phyloP scores from a whole-genome alignment of 1,140 invertebrate genomes.

The Drosophila kanapiae region DNA sequence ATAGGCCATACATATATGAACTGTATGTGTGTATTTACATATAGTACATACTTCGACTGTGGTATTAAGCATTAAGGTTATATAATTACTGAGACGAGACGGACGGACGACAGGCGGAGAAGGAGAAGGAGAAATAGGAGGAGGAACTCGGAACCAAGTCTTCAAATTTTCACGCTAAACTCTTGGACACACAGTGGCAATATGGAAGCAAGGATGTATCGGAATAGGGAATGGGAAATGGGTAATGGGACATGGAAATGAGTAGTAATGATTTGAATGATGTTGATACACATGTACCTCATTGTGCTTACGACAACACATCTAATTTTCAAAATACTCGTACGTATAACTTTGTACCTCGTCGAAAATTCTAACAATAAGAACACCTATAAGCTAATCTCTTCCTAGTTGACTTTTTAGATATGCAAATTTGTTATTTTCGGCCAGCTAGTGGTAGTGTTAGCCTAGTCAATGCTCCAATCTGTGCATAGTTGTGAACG shows the following conservation, averaged over 20 bases:
- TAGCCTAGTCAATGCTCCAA: constrained; percentile 41
- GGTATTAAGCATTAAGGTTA: constrained; percentile 85
- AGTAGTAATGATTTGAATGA: constrained; percentile 66
- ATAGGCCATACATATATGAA: constrained; percentile 54
- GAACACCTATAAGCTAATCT: constrained; percentile 62
- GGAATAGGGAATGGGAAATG: too few relatives aligned
- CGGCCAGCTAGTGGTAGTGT: constrained; percentile 53
- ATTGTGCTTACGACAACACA: constrained; percentile 78
- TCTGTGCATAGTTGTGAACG: constrained; percentile 55
- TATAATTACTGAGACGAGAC: constrained; percentile 49
- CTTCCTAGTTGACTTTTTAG: constrained; percentile 74
- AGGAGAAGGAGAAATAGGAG: neutral
- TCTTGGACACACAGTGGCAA: constrained; percentile 16
- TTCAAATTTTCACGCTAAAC: constrained; percentile 43
- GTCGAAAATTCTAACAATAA: constrained; percentile 70
- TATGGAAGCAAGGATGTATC: neutral
- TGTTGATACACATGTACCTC: constrained; percentile 81
- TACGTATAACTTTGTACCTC: constrained; percentile 79
- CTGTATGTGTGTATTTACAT: constrained; percentile 49
- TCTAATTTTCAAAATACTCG: constrained; percentile 60
- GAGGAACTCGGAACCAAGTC: constrained; percentile 34
- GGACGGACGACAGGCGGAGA: constrained; percentile 9
- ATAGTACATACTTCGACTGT: constrained; percentile 84
- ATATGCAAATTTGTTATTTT: constrained; percentile 69
- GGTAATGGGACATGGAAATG: neutral